Evolutionary conservation across 1,140 invertebrate species (phyloP).

Genomic region (Akabosia matsudoensis): DNA sequence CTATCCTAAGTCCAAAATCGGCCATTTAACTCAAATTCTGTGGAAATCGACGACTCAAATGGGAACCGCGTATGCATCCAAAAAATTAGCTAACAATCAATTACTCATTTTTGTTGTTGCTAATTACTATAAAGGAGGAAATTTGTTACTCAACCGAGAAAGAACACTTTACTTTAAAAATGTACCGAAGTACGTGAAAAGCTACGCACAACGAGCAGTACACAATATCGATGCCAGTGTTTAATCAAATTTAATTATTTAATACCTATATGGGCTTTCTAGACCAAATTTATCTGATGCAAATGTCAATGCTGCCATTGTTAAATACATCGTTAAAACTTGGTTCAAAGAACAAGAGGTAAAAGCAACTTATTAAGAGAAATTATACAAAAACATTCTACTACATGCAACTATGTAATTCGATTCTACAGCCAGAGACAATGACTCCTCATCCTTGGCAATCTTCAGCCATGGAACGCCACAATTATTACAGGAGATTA

Average conservation of each 20-base stretch:
- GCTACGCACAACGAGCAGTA: not conserved
- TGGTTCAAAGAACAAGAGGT: not conserved
- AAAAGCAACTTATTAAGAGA: not conserved
- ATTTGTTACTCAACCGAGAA: constrained; percentile 1
- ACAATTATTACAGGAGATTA: not conserved
- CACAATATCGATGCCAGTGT: not conserved
- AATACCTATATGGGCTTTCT: not conserved
- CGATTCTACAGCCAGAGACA: not conserved
- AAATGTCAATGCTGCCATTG: not conserved
- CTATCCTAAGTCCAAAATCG: not conserved
- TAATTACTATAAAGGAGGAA: constrained; percentile 35
- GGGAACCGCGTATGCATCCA: constrained; percentile 28
- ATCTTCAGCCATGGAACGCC: not conserved
- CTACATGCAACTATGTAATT: not conserved
- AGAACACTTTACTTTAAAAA: not conserved
- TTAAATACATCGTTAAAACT: not conserved
- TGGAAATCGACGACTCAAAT: constrained; percentile 36
- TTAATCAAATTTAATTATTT: not conserved
- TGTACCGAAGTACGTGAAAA: not conserved
- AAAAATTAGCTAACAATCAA: constrained; percentile 12
- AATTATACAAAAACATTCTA: not conserved
- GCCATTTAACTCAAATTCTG: constrained; percentile 35
- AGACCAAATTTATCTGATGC: not conserved
- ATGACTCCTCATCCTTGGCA: not conserved
- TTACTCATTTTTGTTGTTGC: constrained; percentile 33